Evolutionary conservation across 2,888 invertebrate genomes (phyloP).

Genomic region (Danaus chrysippus): DNA sequence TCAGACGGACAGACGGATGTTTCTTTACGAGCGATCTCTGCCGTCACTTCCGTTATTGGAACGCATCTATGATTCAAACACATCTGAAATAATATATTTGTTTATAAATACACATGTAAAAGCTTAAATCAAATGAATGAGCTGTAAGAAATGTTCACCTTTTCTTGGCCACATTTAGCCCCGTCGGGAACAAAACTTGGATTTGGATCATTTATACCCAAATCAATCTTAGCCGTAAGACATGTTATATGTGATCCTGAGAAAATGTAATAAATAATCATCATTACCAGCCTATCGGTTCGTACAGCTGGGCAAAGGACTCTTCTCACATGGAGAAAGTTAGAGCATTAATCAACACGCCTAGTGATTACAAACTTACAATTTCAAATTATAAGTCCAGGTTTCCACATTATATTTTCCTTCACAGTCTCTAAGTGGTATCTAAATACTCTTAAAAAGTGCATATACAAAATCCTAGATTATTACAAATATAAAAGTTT

Average conservation of each 20-base stretch:
- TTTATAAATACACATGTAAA: too few species aligned
- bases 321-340: too few species aligned
- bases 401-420: too few species aligned
- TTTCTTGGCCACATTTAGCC: conserved; percentile 90
- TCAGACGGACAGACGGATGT: conserved; percentile 84
- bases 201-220: conserved; percentile 93
- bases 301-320: too few species aligned
- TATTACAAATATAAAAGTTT: not conserved
- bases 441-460: too few species aligned
- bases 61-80: conserved; percentile 87
- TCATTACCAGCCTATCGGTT: too few species aligned
- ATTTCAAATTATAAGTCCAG: too few species aligned
- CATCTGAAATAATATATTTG: too few species aligned
- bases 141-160: conserved; percentile 70
- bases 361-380: too few species aligned
- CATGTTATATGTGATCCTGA: conserved; percentile 89
- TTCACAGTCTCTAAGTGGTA: too few species aligned
- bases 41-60: conserved; percentile 82
- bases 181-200: conserved; percentile 98
- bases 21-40: conserved; percentile 59
- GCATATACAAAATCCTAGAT: not conserved
- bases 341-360: too few species aligned
- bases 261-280: not conserved
- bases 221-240: conserved; percentile 93
- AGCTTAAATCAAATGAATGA: not conserved